phyloP scores from a whole-genome alignment of 2,888 invertebrate genomes.

The Dryadula phaetusa region DNA sequence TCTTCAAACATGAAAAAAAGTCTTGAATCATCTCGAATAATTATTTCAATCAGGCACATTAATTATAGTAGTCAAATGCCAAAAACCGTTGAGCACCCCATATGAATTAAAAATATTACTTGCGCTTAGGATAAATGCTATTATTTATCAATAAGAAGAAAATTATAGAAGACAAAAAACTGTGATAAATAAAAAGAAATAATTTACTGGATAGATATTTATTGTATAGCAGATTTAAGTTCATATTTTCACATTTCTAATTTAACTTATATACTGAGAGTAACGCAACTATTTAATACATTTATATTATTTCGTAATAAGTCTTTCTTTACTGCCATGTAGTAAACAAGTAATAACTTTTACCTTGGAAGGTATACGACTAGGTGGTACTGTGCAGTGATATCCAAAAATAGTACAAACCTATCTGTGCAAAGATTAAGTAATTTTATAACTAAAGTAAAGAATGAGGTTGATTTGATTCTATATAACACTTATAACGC shows the following conservation, averaged over 20 bases:
- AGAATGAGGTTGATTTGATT: conserved; percentile 48
- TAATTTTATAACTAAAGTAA: no score
- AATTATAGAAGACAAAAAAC: no score
- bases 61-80: no score
- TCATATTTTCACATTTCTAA: conserved; percentile 33
- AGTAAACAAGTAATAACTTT: neutral
- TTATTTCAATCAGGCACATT: no score
- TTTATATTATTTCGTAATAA: conserved; percentile 11
- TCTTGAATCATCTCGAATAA: no score
- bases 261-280: conserved; percentile 14
- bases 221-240: conserved; percentile 13
- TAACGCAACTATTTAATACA: neutral
- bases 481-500: conserved; percentile 75
- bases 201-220: conserved; percentile 7
- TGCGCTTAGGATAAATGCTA: no score
- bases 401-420: no score
- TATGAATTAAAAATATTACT: no score
- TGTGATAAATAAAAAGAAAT: neutral
- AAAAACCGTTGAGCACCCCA: no score
- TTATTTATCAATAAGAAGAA: no score
- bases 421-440: no score
- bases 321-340: conserved; percentile 26
- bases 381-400: neutral
- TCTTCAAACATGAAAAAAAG: no score
- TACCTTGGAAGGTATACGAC: neutral